Evolutionary conservation across 2,888 invertebrate genomes (phyloP), one percentile per base, ranked within the genome.

Genomic region (Amphipyra tragopoginis): DNA sequence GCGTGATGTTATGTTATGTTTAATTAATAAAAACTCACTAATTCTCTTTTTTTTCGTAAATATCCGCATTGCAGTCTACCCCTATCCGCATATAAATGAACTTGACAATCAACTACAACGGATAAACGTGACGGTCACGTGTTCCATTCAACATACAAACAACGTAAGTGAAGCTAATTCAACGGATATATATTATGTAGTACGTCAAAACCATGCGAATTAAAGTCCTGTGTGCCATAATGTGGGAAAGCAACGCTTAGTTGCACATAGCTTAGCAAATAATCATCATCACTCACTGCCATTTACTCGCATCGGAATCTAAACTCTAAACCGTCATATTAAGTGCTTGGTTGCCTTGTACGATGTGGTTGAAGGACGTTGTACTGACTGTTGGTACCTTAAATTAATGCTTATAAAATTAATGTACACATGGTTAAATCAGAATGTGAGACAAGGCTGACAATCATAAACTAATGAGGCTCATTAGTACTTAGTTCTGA

Each of bases 181-280:
- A 54, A 69, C 70, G 65, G 56, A 56, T 52, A 53, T 47, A 43
- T 49, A 61, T 50, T 55, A 48, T 53, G 48, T 36, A 45, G 42
- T 60, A 42, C 50, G 47, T 74, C 51, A 57, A 70, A 62, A 62
- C 61, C 62, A 57, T 62, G 75, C 67, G 60, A 79, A 80, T 81
- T 80, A 82, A 65, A 52, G 29, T 29, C 48, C 67, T 55, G 52
- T 50, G 48, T 72, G 58, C 43, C 49, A 65, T 64, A 64, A 61
- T 82, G 84, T 84, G 83, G 82, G 82, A 83, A 85, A 69, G 75
- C 70, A 76, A 79, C 81, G 81, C 77, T 70, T 68, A 57, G 69
- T 57, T 77, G 69, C 68, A 76, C 77, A 77, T 68, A 66, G 43
- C 53, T 47, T 13, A 42, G 49, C n/a, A 56, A 72, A 59, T 66